A percentile compares a stretch with the other conserved stretches of the same genome.
These are phyloP conservation scores for Drosophila hamatofila DNA, from an alignment of 2,888 invertebrate species.

Conservation along the genomic window DNA sequence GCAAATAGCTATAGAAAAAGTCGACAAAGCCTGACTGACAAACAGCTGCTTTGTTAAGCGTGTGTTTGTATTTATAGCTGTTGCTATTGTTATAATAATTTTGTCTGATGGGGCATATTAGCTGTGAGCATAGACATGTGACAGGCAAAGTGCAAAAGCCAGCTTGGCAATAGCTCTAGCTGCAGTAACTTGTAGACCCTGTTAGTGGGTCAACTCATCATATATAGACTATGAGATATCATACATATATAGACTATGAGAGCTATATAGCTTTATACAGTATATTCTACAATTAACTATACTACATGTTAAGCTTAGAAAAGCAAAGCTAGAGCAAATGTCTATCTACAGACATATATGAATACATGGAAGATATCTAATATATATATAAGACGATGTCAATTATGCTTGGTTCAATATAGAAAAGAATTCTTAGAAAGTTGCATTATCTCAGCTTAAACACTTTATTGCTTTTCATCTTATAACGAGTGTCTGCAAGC, in stretches of 20 bases:
- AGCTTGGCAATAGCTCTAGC: not conserved
- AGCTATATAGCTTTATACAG: not conserved
- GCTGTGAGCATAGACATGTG: not conserved
- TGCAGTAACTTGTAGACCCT: not conserved
- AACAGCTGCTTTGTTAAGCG: slow-evolving; percentile 18
- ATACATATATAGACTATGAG: no score
- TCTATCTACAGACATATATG: no score
- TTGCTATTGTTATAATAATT: not conserved
- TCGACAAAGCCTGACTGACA: slow-evolving; percentile 40
- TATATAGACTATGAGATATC: no score
- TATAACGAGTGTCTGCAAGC: not conserved
- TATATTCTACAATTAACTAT: no score
- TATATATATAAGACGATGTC: no score
- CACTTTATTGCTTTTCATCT: not conserved
- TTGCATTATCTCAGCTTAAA: no score
- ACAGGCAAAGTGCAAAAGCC: not conserved
- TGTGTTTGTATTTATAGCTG: slow-evolving; percentile 12
- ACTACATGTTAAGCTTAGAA: no score
- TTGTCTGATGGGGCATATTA: not conserved
- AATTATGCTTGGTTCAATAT: no score
- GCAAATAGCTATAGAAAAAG: slow-evolving; percentile 26
- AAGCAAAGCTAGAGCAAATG: no score
- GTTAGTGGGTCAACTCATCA: not conserved
- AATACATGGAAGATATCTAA: no score
- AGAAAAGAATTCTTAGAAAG: no score